Evolutionary conservation across 2,888 invertebrate species (phyloP), one percentile per base, ranked within the genome.

Genomic region (Erebia palarica): DNA sequence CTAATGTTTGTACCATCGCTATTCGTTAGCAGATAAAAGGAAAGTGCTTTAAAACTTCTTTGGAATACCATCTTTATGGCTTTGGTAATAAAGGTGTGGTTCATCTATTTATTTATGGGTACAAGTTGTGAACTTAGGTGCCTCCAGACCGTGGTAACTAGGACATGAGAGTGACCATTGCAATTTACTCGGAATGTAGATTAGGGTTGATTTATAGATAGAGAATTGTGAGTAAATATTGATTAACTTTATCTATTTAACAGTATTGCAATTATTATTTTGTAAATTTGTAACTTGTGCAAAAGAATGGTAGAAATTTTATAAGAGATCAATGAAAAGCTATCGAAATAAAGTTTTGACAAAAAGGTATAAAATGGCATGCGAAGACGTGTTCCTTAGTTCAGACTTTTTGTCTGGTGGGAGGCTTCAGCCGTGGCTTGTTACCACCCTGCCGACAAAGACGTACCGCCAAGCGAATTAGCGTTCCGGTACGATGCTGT

Each of bases 91-190:
- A 68, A 64, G 67, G 66, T 58, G 11, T 27, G 49, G 61, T 47
- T 61, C 42, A 58, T 72, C 53, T 27, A 60, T 49, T 53, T 66
- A 42, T 65, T 27, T 66, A 67, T 21, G 44, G 42, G 44, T 57
- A 55, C 63, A 63, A 71, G 61, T 67, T 70, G 70, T 70, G 71
- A 61, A 67, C 63, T 59, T 60, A 58, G 58, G 59, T 64, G 66
- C 67, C 60, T 58, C 65, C 51, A 44, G 73, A 73, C 69, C 76
- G 76, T 76, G 76, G 76, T 73, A 76, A 76, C 75, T 75, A 65
- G 76, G 68, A 65, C 76, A 73, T 60, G 73, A 68, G 75, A 72
- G 67, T 73, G 75, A 76, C 76, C 76, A 75, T 75, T 64, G 72
- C 72, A 72, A 72, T 73, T 68, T 70, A 67, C 72, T 75, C 59